Evolutionary conservation across 2,888 invertebrate genomes (phyloP).

Genomic region (Serrognathus titanus): DNA sequence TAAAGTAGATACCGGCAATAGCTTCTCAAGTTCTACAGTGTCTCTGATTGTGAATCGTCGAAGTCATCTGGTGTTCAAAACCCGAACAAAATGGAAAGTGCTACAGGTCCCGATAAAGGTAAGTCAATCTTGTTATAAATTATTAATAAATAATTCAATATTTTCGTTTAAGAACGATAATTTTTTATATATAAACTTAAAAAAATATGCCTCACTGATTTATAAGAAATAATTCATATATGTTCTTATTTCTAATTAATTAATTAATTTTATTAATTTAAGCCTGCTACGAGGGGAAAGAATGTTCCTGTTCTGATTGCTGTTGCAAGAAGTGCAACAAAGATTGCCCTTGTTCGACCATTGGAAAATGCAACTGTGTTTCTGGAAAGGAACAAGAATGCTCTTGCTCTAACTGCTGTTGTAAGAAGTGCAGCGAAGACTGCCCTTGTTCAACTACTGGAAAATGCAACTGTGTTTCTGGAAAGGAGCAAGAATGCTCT

Average conservation of each 20-base stretch:
- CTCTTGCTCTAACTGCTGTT: neutral
- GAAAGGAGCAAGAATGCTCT: slow-evolving; percentile 4
- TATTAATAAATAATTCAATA: neutral
- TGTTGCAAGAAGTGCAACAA: neutral
- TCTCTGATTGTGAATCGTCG: neutral
- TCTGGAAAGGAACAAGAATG: too few species aligned
- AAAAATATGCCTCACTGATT: too few species aligned
- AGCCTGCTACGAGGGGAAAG: neutral
- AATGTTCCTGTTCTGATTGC: slow-evolving; percentile 1
- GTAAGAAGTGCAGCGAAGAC: neutral
- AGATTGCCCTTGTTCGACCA: neutral
- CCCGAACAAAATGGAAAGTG: slow-evolving; percentile 8
- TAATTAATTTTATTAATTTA: neutral
- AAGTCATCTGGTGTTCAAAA: slow-evolving; percentile 9
- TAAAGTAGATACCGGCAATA: neutral
- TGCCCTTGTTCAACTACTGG: neutral
- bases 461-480: slow-evolving; percentile 14
- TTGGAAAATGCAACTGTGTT: too few species aligned
- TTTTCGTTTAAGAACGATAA: neutral
- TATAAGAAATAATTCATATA: too few species aligned
- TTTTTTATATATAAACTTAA: too few species aligned
- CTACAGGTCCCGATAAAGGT: neutral
- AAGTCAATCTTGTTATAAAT: neutral
- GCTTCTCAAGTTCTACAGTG: neutral
- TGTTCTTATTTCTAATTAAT: too few species aligned